A percentile compares a stretch with the other conserved stretches of the same genome.
These are phyloP conservation scores for Acrossocheilus fasciatus DNA, from an alignment of 2,797 vertebrate genomes.

Conservation along the genomic window DNA sequence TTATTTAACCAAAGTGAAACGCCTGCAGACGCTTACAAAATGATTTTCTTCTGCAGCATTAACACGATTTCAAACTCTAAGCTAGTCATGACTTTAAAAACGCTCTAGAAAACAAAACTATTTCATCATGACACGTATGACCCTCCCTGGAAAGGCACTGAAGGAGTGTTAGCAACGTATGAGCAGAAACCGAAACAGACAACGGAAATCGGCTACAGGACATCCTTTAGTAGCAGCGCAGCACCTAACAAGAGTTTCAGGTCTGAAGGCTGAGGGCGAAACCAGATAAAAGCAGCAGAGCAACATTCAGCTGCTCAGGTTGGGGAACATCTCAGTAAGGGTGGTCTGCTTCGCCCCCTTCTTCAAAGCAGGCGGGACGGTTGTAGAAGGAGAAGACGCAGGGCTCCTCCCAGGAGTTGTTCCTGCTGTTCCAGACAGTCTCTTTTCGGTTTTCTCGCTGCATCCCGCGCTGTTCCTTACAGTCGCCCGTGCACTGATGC, in stretches of 20 bases:
- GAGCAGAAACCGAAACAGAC: background rate
- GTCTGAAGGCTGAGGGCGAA: background rate
- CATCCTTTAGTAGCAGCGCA: background rate
- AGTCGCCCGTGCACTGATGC: background rate
- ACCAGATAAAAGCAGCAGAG: background rate
- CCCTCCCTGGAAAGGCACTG: constrained; percentile 24
- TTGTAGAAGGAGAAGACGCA: constrained; percentile 9
- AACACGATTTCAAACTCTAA: constrained; percentile 1
- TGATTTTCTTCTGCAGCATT: constrained; percentile 16
- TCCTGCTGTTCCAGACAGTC: background rate
- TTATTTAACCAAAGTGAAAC: constrained; percentile 37
- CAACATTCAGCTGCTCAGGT: constrained; percentile 60
- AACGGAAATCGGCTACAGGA: background rate
- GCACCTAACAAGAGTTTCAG: background rate
- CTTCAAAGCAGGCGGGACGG: constrained; percentile 5
- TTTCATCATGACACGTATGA: background rate
- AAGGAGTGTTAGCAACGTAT: background rate
- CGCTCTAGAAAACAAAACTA: background rate
- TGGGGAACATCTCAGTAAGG: constrained; percentile 71
- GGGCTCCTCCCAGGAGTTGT: background rate
- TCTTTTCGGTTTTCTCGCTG: constrained; percentile 31
- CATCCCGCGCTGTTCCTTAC: background rate
- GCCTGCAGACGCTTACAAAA: constrained; percentile 11
- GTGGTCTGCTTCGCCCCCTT: constrained; percentile 68
- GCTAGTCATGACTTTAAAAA: constrained; percentile 2